Evolutionary conservation across 2,888 invertebrate genomes (phyloP).

Genomic region (Epiblema foenella): DNA sequence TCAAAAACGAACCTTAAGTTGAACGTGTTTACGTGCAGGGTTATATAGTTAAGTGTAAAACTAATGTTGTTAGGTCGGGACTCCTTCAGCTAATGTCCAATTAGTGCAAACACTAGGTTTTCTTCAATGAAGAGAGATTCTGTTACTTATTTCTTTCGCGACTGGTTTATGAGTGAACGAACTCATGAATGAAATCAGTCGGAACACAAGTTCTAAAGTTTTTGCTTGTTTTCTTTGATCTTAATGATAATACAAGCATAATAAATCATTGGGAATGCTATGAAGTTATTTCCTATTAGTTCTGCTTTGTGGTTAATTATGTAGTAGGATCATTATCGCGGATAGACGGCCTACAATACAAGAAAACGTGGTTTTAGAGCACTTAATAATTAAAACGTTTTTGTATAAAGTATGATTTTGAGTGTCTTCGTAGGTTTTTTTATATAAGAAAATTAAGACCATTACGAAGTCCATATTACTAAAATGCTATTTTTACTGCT

Average conservation of each 20-base stretch:
- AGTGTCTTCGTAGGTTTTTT: background rate
- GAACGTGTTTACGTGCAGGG: background rate
- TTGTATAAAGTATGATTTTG: conserved; percentile 17
- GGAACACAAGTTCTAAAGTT: conserved; percentile 50
- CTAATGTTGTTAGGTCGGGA: conserved; percentile 31
- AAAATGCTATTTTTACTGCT: no score
- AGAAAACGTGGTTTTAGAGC: conserved; percentile 25
- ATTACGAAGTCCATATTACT: no score
- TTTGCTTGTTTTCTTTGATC: conserved; percentile 26
- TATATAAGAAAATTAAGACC: background rate
- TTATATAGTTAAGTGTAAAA: background rate
- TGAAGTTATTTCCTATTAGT: background rate
- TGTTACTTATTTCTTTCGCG: conserved; percentile 38
- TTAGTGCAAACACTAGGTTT: conserved; percentile 67
- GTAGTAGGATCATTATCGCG: conserved; percentile 32
- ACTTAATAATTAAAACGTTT: conserved; percentile 19
- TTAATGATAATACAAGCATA: background rate
- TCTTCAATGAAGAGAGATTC: conserved; percentile 65
- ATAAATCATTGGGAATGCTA: background rate
- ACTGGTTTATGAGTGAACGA: conserved; percentile 49
- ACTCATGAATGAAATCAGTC: conserved; percentile 58
- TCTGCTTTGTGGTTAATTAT: conserved; percentile 34
- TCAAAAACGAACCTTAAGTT: background rate
- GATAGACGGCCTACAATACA: conserved; percentile 9
- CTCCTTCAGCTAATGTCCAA: conserved; percentile 63